Evolutionary conservation across 1,140 invertebrate genomes (phyloP).

Genomic region (Lepidostoma basale): DNA sequence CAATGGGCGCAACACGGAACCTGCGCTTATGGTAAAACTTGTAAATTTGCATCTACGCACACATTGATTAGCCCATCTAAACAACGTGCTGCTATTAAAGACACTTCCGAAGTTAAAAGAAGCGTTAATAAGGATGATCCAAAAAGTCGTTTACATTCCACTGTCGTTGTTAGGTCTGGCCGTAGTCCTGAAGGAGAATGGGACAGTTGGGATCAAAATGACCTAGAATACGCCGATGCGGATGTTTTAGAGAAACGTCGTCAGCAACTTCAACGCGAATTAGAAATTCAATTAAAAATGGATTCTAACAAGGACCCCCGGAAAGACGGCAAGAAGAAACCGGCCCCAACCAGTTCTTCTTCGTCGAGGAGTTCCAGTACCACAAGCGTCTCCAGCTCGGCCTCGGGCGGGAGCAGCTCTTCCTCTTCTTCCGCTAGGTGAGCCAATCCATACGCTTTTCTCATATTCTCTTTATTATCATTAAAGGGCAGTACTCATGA

Average conservation of each 20-base stretch:
- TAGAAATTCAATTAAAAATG: constrained; percentile 77
- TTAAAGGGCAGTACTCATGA: no score
- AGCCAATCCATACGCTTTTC: no score
- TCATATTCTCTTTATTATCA: no score
- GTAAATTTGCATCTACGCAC: constrained; percentile 76
- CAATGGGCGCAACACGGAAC: constrained; percentile 76
- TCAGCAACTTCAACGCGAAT: constrained; percentile 76
- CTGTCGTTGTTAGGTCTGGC: constrained; percentile 67
- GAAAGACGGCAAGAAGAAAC: constrained; percentile 71
- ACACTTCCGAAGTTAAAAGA: constrained; percentile 65
- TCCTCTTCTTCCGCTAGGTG: constrained; percentile 60
- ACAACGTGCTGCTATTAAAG: constrained; percentile 69
- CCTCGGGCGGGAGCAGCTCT: constrained; percentile 67
- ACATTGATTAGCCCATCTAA: constrained; percentile 77
- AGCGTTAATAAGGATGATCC: constrained; percentile 63
- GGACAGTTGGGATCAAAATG: constrained; percentile 78
- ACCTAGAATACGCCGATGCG: constrained; percentile 82
- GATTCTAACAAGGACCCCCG: constrained; percentile 64
- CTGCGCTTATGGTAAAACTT: constrained; percentile 76
- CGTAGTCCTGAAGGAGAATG: constrained; percentile 70
- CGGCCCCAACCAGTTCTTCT: constrained; percentile 71
- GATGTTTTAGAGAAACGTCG: constrained; percentile 78
- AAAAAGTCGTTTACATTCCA: constrained; percentile 67
- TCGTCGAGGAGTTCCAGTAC: constrained; percentile 69
- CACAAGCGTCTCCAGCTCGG: constrained; percentile 65